Evolutionary conservation across 2,113 vertebrate species (phyloP).

Genomic region (Dipodomys merriami): DNA sequence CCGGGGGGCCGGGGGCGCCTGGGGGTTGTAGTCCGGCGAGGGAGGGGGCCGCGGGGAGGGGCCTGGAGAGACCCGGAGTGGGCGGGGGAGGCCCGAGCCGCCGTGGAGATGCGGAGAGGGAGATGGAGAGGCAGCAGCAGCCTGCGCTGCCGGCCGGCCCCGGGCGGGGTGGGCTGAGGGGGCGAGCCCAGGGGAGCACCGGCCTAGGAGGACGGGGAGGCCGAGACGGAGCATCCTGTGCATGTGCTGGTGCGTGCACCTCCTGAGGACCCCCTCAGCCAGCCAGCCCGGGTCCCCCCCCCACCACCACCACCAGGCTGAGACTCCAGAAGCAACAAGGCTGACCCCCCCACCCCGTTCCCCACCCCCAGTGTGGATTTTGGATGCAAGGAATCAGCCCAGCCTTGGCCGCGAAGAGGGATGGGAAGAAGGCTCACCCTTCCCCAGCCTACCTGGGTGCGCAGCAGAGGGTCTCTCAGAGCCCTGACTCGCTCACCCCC

Average conservation of each 20-base stretch:
- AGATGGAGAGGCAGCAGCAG: background rate
- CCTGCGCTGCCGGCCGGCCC: background rate
- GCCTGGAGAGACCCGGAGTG: background rate
- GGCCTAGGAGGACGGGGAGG: too few species aligned
- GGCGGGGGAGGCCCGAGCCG: background rate
- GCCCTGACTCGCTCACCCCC: background rate
- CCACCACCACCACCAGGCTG: background rate
- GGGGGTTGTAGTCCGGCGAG: conserved; percentile 76
- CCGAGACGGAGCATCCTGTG: too few species aligned
- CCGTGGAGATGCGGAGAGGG: conserved; percentile 20
- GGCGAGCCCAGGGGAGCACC: too few species aligned
- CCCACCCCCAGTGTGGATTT: background rate
- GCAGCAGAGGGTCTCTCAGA: background rate
- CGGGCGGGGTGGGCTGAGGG: background rate
- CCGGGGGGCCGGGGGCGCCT: conserved; percentile 73
- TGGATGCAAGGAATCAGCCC: background rate
- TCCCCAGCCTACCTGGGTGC: background rate
- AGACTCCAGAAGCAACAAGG: conserved; percentile 54
- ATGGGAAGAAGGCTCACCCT: background rate
- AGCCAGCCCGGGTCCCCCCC: too few species aligned
- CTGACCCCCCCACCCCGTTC: background rate
- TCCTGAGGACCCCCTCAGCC: conserved; percentile 19
- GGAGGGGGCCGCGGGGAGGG: conserved; percentile 4
- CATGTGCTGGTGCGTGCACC: background rate
- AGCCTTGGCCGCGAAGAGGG: conserved; percentile 30